Conservation (phyloP, 2,888 invertebrate genomes). For the Tricholauxania praeusta region DNA sequence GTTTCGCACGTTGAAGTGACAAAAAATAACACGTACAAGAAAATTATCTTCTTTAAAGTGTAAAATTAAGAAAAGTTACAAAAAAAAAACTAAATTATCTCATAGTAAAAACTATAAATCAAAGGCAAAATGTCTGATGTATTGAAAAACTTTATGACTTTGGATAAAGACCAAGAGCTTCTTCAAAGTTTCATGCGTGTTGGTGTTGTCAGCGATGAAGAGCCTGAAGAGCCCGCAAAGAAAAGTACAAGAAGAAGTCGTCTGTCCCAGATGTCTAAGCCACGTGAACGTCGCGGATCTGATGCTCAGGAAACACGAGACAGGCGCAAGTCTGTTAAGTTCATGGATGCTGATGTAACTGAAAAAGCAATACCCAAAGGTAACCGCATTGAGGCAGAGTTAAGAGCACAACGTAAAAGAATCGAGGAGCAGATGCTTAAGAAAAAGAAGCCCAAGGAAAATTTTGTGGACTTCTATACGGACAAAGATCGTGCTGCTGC, state of each 20-base stretch:
- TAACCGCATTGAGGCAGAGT: slow-evolving; percentile 59
- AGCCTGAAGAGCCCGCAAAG: slow-evolving; percentile 64
- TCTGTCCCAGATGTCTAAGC: slow-evolving; percentile 46
- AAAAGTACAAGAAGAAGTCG: slow-evolving; percentile 33
- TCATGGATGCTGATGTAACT: slow-evolving; percentile 46
- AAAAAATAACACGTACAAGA: background rate
- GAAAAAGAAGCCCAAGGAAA: slow-evolving; percentile 64
- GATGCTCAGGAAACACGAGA: slow-evolving; percentile 44
- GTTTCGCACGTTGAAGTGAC: slow-evolving; percentile 47
- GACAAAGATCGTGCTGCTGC: slow-evolving; percentile 93
- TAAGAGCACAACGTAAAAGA: slow-evolving; percentile 57
- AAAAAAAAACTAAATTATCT: background rate
- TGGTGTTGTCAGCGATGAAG: slow-evolving; percentile 72
- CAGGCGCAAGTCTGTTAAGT: slow-evolving; percentile 42
- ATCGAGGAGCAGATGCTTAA: slow-evolving; percentile 57
- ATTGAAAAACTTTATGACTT: slow-evolving; percentile 74
- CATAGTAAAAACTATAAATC: background rate
- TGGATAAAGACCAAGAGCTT: slow-evolving; percentile 79
- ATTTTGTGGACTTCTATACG: slow-evolving; percentile 83
- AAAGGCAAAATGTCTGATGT: slow-evolving; percentile 64
- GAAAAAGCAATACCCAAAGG: slow-evolving; percentile 45
- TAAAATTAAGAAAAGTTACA: background rate
- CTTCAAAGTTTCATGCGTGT: slow-evolving; percentile 84
- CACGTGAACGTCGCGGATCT: slow-evolving; percentile 49
- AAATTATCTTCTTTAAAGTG: background rate